Evolutionary conservation across 2,888 invertebrate species (phyloP).

Genomic region (Piscicola geometra): DNA sequence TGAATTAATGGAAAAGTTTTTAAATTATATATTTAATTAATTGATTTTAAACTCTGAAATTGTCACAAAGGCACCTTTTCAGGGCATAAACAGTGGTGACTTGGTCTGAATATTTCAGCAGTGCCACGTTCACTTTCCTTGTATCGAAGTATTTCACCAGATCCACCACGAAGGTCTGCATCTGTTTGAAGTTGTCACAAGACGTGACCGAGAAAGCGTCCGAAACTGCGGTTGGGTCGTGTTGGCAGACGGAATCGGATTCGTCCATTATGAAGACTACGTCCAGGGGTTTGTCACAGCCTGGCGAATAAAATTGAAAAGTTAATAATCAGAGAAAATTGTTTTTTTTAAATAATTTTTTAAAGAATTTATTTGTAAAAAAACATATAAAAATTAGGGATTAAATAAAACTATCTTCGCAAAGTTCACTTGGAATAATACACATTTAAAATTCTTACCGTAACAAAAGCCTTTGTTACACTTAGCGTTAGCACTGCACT

Average conservation of each 20-base stretch:
- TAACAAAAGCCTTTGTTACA: neutral
- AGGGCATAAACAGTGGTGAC: neutral
- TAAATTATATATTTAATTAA: neutral
- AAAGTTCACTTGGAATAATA: neutral
- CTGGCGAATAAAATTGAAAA: neutral
- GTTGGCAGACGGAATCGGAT: neutral
- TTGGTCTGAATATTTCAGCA: conserved; percentile 14
- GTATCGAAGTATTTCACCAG: neutral
- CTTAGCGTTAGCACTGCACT: neutral
- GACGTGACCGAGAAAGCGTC: conserved; percentile 1
- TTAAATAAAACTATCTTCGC: no score
- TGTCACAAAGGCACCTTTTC: neutral
- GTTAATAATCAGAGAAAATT: no score
- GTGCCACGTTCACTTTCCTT: neutral
- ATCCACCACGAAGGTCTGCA: neutral
- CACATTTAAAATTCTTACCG: neutral
- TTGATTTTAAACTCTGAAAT: neutral
- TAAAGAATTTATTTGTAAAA: neutral
- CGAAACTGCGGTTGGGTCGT: neutral
- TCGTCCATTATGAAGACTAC: conserved; percentile 11
- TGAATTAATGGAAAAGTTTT: no score
- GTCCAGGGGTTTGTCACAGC: conserved; percentile 2
- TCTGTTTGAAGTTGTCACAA: neutral
- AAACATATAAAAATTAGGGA: no score
- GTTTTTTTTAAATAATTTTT: neutral